Percentiles rank a stretch among this genome's conserved stretches.
phyloP scores from a whole-genome alignment of 92 coral and sea anemone genomes.

The Umimayanthus chanpuru region DNA sequence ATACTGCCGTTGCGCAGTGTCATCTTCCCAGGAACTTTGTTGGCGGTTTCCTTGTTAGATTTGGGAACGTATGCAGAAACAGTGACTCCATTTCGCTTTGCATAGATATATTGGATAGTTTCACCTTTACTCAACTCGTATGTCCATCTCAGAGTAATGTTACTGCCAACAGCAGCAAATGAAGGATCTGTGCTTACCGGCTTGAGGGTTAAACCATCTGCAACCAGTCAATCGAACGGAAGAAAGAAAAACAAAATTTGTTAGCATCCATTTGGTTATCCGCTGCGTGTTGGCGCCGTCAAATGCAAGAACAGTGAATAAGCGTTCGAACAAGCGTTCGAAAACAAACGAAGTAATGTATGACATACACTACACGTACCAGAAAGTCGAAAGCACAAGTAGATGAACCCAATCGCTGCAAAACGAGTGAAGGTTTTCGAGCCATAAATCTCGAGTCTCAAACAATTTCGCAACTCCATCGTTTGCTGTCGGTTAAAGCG shows the following conservation, averaged over 20 bases:
- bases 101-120: background rate
- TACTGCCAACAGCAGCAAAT: background rate
- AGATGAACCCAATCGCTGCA: background rate
- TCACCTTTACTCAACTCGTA: background rate
- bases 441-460: background rate
- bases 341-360: background rate
- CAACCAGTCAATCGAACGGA: background rate
- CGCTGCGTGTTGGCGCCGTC: background rate
- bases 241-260: background rate
- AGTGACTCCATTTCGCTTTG: background rate
- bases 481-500: background rate
- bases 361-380: background rate
- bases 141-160: background rate
- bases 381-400: background rate
- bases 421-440: background rate
- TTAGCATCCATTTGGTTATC: background rate
- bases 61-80: background rate
- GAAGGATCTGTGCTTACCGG: background rate
- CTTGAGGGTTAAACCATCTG: background rate
- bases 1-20: background rate
- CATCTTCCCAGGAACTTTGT: background rate
- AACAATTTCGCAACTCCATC: background rate
- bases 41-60: background rate
- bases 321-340: too few species aligned
- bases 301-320: too few species aligned